Evolutionary conservation across 2,113 vertebrate species (phyloP), one percentile per base, ranked within the genome.

Genomic region (Quiscalus mexicanus): DNA sequence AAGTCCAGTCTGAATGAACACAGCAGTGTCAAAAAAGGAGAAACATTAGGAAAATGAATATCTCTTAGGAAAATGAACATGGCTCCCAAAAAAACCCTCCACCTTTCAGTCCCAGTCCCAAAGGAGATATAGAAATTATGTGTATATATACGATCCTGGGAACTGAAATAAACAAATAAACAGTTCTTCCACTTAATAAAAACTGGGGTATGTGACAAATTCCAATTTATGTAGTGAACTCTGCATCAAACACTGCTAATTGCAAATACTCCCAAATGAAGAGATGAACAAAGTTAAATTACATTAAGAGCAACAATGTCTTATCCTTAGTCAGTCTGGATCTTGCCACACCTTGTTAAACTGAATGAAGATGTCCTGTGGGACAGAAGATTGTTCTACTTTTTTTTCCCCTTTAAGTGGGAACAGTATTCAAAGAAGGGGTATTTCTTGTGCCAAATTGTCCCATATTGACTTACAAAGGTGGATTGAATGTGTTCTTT

Each of bases 371-470:
- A 21, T 50, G 9, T 50, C 16, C 30, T 18, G 9, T 64, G 70
- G 41, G 42, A 6, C 27, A n/a, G 10, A 45, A 55, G 3, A 12
- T 24, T 49, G 1, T 5, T 62, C 0, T 5, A 52, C 0, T 21
- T 50, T 15, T 25, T 45, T 62, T 39, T 8, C 6, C 5, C 7
- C 17, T 68, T 58, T 16, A 8, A 52, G 35, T 30, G 9, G 11
- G 13, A 89, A 23, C 2, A 30, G 24, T 27, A 23, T 19, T 56
- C 23, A 50, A 69, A 84, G 5, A 45, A 65, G 18, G 3, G 20
- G 3, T n/a, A 67, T 7, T 35, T 5, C 23, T 24, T 78, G 11
- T 39, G 56, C 15, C 20, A 70, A 88, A 71, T 37, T 70, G 15
- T 42, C 13, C 11, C 2, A 0, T 41, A 59, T 10, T 63, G 73